These are phyloP conservation scores for Fringilla coelebs DNA, from an alignment of 2,797 vertebrate species.

Conservation along the genomic window DNA sequence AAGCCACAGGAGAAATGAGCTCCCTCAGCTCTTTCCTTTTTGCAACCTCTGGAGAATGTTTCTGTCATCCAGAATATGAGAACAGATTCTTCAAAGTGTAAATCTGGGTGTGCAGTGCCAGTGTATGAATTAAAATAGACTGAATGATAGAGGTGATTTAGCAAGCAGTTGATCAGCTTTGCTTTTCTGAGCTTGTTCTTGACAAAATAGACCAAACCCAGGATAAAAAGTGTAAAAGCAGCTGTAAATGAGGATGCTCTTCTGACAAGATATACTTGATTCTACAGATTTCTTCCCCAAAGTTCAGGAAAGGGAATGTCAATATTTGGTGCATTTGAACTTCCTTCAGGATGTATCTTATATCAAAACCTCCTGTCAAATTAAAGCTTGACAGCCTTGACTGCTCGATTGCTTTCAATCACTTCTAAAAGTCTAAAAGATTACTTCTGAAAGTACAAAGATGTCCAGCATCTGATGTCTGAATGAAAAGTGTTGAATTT, in stretches of 20 bases:
- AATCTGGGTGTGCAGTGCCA: background rate
- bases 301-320: background rate
- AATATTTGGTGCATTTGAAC: background rate
- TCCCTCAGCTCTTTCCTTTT: background rate
- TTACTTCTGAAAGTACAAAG: background rate
- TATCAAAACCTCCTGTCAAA: background rate
- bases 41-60: slow-evolving; percentile 4
- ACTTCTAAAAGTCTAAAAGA: background rate
- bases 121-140: slow-evolving; percentile 35
- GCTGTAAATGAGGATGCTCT: background rate
- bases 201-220: background rate
- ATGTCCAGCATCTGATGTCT: background rate
- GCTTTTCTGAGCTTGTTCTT: slow-evolving; percentile 3
- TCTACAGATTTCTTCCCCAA: background rate
- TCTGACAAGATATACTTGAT: background rate
- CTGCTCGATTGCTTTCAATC: background rate
- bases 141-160: background rate
- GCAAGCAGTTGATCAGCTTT: background rate
- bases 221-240: background rate
- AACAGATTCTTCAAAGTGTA: slow-evolving; percentile 36
- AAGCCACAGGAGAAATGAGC: background rate
- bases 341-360: background rate
- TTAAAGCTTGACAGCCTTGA: background rate
- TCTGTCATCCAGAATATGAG: slow-evolving; percentile 34
- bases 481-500: background rate